Base-by-base conservation (phyloP, 2,888 invertebrate species). In the Acleris cristana region DNA sequence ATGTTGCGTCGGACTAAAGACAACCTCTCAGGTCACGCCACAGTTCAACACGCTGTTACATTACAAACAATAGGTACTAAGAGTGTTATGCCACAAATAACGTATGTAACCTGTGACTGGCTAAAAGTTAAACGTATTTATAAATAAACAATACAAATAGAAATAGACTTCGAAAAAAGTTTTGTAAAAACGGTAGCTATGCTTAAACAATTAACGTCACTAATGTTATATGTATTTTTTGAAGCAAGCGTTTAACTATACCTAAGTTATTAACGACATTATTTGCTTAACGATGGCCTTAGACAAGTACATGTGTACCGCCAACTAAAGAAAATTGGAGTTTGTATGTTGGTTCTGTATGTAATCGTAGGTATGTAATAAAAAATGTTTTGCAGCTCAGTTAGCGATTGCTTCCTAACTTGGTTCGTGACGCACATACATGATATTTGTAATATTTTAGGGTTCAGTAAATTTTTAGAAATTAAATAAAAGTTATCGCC, bases 351-450 rank as follows among this genome's bases (percentile, higher is more conserved):
- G 3, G 40, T 40, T 40, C 14, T 40, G 40, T 34, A 34, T 34
- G 34, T 34, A 34, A 2, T 30, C 1, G 52, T 63, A 45, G 45
- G 30, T 40, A 19, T 58, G 57, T n/a, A 45, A 21, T 21, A 58
- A 58, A 63, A 57, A 62, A 54, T 53, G 34, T 49, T 61, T 57
- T 62, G 63, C 40, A 40, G 67, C 48, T 16, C 57, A 34, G 44
- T 67, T 67, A 67, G 67, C 67, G 40, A 21, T n/a, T 12, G 23
- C 48, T 48, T 57, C 34, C 58, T 67, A 67, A 65, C 61, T 56
- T 23, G 48, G 48, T 12, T n/a, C 21, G 53, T 67, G 67, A 67
- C 67, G 67, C 62, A 62, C 52, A 6, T 12, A 52, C 57, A 26
- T 2, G 18, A 53, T n/a, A 48, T 48, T 40, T 40, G 40, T 40